Evolutionary conservation across 2,113 vertebrate genomes (phyloP).

Genomic region (Rutilus rutilus): DNA sequence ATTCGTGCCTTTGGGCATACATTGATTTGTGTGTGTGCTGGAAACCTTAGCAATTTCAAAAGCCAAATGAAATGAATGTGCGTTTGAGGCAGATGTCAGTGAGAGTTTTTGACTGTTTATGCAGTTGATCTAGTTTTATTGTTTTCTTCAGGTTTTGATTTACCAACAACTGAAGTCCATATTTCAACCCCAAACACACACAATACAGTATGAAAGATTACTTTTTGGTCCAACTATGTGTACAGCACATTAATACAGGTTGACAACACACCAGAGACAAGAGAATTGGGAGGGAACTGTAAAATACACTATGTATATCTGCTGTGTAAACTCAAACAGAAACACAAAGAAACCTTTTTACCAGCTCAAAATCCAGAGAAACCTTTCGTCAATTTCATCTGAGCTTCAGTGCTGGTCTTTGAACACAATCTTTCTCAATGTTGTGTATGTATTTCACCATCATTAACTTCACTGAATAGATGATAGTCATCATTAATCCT

Average conservation of each 20-base stretch:
- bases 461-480: slow-evolving; percentile 3
- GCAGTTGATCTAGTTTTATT: slow-evolving; percentile 21
- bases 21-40: slow-evolving; percentile 14
- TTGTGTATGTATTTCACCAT: slow-evolving; percentile 13
- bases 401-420: background rate
- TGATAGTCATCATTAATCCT: background rate
- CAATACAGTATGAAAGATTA: background rate
- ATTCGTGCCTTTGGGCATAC: background rate
- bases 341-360: background rate
- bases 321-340: slow-evolving; percentile 23
- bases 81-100: slow-evolving; percentile 29
- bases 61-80: slow-evolving; percentile 32
- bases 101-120: slow-evolving; percentile 37
- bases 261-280: background rate
- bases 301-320: background rate
- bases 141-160: slow-evolving; percentile 33
- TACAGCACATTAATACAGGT: background rate
- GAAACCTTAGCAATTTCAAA: background rate
- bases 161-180: slow-evolving; percentile 44
- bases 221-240: background rate
- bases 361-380: background rate
- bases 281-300: background rate
- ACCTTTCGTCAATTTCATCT: background rate
- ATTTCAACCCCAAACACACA: slow-evolving; percentile 28
- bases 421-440: slow-evolving; percentile 4